Percentiles rank a stretch among this genome's conserved stretches.
Evolutionary conservation across 2,888 invertebrate species (phyloP).

Genomic region (Rhogogaster chlorosoma): DNA sequence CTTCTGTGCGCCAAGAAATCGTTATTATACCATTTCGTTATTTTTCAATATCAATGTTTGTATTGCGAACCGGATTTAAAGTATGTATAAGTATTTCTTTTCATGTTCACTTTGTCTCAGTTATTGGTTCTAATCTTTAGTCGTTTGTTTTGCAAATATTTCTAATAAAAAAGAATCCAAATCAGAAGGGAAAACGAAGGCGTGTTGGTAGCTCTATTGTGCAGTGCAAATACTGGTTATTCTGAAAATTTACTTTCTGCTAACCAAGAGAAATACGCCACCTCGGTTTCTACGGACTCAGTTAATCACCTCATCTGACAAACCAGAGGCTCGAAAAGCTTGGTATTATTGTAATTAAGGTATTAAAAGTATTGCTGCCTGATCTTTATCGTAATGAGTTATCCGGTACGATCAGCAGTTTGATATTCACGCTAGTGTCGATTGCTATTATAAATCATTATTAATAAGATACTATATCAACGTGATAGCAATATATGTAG

Average conservation of each 20-base stretch:
- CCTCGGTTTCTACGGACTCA: too few species aligned
- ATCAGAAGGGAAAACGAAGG: not conserved
- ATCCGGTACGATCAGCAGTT: not conserved
- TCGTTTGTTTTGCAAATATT: not conserved
- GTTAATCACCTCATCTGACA: too few species aligned
- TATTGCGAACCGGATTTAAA: not conserved
- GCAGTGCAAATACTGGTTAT: not conserved
- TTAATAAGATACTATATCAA: not conserved
- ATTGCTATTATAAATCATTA: not conserved
- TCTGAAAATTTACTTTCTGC: too few species aligned
- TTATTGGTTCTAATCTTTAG: not conserved
- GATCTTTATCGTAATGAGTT: not conserved
- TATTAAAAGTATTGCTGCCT: not conserved
- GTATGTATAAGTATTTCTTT: not conserved
- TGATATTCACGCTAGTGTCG: not conserved
- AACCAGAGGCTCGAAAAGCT: too few species aligned
- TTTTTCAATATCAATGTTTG: not conserved
- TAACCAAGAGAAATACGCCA: too few species aligned
- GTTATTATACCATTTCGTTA: not conserved
- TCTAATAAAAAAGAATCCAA: not conserved
- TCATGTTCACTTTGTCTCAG: not conserved
- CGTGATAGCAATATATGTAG: not conserved
- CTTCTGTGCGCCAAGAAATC: not conserved
- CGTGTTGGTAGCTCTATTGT: not conserved
- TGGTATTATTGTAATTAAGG: not conserved